These are phyloP conservation scores for Metaphire vulgaris DNA, from an alignment of 1,140 invertebrate genomes.

Conservation along the genomic window DNA sequence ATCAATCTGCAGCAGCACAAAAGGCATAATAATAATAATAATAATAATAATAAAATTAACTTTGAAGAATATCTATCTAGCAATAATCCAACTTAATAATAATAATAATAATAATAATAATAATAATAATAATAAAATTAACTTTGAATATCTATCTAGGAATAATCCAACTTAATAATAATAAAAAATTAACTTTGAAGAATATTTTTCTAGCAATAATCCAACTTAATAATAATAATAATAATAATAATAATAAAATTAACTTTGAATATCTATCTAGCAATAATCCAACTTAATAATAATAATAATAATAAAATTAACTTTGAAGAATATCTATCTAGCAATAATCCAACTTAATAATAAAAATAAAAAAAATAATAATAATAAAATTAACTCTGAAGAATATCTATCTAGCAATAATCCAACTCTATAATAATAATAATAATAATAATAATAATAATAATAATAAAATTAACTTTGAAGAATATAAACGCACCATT, in stretches of 20 bases:
- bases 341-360: not conserved
- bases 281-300: slow-evolving; percentile 11
- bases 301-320: not conserved
- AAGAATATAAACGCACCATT: too few species aligned
- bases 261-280: not conserved
- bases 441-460: not conserved
- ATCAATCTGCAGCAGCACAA: slow-evolving; percentile 55
- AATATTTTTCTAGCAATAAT: not conserved
- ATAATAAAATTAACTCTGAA: not conserved
- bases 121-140: not conserved
- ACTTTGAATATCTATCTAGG: not conserved
- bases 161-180: not conserved
- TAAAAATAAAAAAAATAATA: slow-evolving; percentile 9
- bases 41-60: not conserved
- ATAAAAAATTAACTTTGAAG: not conserved
- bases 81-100: not conserved
- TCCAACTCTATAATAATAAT: not conserved
- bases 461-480: not conserved
- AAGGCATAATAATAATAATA: slow-evolving; percentile 7
- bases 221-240: not conserved
- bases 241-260: not conserved
- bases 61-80: not conserved
- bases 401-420: not conserved
- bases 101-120: not conserved
- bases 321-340: not conserved